Base-by-base conservation (phyloP, 2,113 vertebrate genomes). In the Labeo catla region DNA sequence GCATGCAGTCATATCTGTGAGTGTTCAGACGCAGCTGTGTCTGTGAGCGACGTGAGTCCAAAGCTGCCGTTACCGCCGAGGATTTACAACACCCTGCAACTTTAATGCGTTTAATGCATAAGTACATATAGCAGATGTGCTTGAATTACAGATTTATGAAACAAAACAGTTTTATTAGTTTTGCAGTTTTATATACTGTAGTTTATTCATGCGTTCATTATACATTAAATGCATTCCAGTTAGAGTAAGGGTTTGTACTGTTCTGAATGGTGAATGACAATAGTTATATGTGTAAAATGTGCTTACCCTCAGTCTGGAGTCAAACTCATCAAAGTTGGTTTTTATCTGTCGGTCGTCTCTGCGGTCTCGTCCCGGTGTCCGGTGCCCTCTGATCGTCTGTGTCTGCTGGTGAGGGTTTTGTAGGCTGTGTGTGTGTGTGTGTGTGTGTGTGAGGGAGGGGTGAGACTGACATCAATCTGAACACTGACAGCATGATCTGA, bases 1-100 rank as follows among this genome's bases (percentile, higher is more conserved):
- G 90, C 97, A 97, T 1, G 97, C 96, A 6, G 95, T 94, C 96
- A 97, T 96, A 73, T 90, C 91, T 91, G 87, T 43, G 34, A 83
- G 15, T 61, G 5, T 39, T 39, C 39, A 39, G 52, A 52, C 4
- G 50, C 12, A 52, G 50, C 12, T 52, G 50, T 52, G 50, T 54
- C 52, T 54, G 52, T 54, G 52, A 54, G 13, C 49, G 49, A 4
- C 10, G 49, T 12, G 49, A 50, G 49, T 50, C 50, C 50, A 0
- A 52, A 52, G 50, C 50, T 52, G 50, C 4, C 1, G 50, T 15
- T 52, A 50, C 4, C 11, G 13, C 50, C 50, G 13, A 52, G 50
- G 50, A 52, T 52, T 52, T 54, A 54, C 52, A 54, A 54, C 5
- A 54, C 52, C 13, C 52, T 54, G 52, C 52, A 54, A 54, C 52